phyloP scores from a whole-genome alignment of 1,140 invertebrate species.

The Scylla paramamosain region DNA sequence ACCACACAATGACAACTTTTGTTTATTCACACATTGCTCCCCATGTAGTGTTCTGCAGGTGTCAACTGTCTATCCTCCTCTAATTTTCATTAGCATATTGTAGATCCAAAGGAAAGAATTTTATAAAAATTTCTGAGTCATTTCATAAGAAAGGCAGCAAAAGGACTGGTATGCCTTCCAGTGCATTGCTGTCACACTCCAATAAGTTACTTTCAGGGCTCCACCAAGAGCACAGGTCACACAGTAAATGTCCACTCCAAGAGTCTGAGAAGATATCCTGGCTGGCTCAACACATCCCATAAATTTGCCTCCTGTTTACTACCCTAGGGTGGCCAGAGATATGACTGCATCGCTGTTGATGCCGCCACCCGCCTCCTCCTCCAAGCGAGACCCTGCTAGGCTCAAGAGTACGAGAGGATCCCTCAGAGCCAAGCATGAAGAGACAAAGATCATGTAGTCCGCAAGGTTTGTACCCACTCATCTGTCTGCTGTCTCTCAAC shows the following conservation, averaged over 20 bases:
- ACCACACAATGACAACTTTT: neutral
- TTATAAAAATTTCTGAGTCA: neutral
- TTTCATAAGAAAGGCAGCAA: neutral
- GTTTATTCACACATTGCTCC: neutral
- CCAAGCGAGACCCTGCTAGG: slow-evolving; percentile 49
- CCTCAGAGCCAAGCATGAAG: slow-evolving; percentile 67
- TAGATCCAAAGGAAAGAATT: neutral
- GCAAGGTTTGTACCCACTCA: slow-evolving; percentile 75
- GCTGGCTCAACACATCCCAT: slow-evolving; percentile 57
- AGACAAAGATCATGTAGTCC: slow-evolving; percentile 74
- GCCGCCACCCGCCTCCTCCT: slow-evolving; percentile 71
- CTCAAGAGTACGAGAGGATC: slow-evolving; percentile 56
- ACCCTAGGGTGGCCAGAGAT: slow-evolving; percentile 74
- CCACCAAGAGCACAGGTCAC: neutral
- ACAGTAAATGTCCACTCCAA: slow-evolving; percentile 40
- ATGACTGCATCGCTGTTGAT: slow-evolving; percentile 73
- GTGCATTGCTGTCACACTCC: slow-evolving; percentile 37
- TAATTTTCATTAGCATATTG: neutral
- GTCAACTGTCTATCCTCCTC: neutral
- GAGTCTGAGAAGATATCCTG: slow-evolving; percentile 48
- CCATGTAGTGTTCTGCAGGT: neutral
- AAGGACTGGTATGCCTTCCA: neutral
- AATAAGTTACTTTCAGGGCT: slow-evolving; percentile 61
- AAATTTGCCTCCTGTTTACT: slow-evolving; percentile 73
- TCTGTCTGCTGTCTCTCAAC: slow-evolving; percentile 54